phyloP scores from a whole-genome alignment of 1,140 invertebrate genomes.

The Lasioglossum albipes region DNA sequence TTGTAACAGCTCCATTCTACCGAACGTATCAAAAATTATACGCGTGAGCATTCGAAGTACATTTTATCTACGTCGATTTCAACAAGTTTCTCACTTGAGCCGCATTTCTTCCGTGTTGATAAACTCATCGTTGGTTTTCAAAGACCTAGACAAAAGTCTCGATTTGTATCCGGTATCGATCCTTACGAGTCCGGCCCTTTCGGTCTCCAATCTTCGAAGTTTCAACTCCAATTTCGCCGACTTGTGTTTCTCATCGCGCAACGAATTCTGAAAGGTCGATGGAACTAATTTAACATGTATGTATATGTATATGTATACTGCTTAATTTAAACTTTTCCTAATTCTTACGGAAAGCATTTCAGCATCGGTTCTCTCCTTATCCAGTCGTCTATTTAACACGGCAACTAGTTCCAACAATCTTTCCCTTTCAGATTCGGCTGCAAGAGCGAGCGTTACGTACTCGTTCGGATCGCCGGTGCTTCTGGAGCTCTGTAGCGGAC shows the following conservation, averaged over 20 bases:
- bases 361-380: conserved; percentile 77
- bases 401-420: conserved; percentile 80
- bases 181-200: conserved; percentile 59
- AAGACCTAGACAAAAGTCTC: conserved; percentile 42
- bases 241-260: conserved; percentile 69
- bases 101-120: conserved; percentile 58
- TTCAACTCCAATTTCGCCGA: conserved; percentile 72
- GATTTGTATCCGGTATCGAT: conserved; percentile 61
- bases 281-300: neutral
- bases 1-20: conserved; percentile 74
- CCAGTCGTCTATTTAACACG: conserved; percentile 78
- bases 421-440: conserved; percentile 81
- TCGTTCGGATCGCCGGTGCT: conserved; percentile 67
- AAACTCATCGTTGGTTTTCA: neutral
- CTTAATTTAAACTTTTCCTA: neutral
- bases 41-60: neutral
- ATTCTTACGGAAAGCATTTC: conserved; percentile 61
- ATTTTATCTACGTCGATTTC: neutral
- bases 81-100: conserved; percentile 60
- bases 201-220: conserved; percentile 71
- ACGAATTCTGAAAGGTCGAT: conserved; percentile 61
- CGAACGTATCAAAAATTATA: neutral
- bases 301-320: no score
- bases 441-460: conserved; percentile 73
- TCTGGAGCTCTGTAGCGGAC: conserved; percentile 28